A percentile compares a stretch with the other conserved stretches of the same genome.
Conservation (phyloP, 2,888 invertebrate species). For the Lasioglossum marginatum region DNA sequence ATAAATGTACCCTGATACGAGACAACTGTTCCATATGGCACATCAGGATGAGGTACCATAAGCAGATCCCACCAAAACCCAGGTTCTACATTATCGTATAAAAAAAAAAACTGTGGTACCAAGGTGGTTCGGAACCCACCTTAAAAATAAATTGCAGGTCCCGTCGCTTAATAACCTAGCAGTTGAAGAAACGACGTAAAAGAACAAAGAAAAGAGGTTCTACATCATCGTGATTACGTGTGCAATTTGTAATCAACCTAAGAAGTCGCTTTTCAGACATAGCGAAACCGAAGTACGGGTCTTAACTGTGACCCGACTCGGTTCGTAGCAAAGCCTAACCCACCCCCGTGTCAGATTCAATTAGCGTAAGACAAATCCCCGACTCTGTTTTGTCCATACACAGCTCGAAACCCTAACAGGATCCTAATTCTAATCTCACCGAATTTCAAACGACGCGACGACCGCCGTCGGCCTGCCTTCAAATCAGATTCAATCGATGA, state of each 20-base stretch:
- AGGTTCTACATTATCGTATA: background rate
- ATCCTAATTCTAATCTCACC: background rate
- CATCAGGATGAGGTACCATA: background rate
- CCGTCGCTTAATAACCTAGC: too few species aligned
- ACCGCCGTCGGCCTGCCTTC: background rate
- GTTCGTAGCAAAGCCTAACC: background rate
- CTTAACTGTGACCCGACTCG: background rate
- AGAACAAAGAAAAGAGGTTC: too few species aligned
- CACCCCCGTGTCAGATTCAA: slow-evolving; percentile 2
- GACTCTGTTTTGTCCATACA: background rate
- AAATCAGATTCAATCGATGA: background rate
- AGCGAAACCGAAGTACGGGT: background rate
- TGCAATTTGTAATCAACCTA: background rate
- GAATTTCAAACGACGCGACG: background rate
- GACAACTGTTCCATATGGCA: background rate
- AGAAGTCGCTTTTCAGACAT: background rate
- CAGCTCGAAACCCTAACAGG: background rate
- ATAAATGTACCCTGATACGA: background rate
- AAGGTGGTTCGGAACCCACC: too few species aligned
- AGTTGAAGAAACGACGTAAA: too few species aligned
- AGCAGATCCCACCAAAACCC: background rate
- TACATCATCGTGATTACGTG: background rate
- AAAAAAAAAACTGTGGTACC: too few species aligned
- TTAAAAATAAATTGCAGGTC: too few species aligned
- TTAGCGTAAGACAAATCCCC: background rate